Percentiles rank a stretch among this genome's conserved stretches.
Evolutionary conservation across 1,140 invertebrate genomes (phyloP).

Genomic region (Proctacanthus coquilletti): DNA sequence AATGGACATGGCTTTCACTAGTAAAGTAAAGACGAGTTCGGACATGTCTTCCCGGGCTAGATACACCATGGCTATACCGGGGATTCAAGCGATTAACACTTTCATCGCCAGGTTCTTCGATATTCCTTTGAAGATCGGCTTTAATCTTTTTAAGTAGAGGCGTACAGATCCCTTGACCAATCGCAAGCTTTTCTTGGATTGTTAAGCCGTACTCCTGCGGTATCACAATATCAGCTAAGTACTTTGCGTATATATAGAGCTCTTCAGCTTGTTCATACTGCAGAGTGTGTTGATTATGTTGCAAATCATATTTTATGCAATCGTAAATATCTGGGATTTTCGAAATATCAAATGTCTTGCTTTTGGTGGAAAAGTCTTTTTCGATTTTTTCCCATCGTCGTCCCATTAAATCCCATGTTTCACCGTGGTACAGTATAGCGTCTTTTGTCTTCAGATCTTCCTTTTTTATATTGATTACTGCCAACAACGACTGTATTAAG

Average conservation of each 20-base stretch:
- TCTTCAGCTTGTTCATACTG: conserved; percentile 91
- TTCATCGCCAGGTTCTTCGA: conserved; percentile 74
- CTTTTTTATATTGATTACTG: conserved; percentile 69
- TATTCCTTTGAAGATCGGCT: conserved; percentile 86
- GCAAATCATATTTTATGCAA: conserved; percentile 97
- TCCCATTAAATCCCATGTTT: conserved; percentile 98
- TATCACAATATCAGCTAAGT: conserved; percentile 94
- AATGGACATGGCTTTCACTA: conserved; percentile 98
- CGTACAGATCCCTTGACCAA: conserved; percentile 94
- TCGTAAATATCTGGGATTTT: conserved; percentile 99
- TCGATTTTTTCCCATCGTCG: conserved; percentile 97
- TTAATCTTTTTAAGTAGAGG: conserved; percentile 92
- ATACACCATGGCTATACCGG: conserved; percentile 93
- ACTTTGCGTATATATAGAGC: conserved; percentile 88
- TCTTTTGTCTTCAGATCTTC: conserved; percentile 82
- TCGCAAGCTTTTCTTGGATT: conserved; percentile 87
- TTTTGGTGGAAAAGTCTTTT: conserved; percentile 92
- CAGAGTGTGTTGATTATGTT: conserved; percentile 92
- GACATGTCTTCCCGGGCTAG: conserved; percentile 93
- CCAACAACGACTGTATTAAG: conserved; percentile 72
- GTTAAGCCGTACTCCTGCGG: conserved; percentile 99
- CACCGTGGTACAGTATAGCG: conserved; percentile 88
- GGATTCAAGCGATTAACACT: conserved; percentile 92
- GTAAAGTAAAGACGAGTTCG: conserved; percentile 96
- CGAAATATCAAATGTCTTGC: conserved; percentile 87